These are phyloP conservation scores for Leptopilina drosophilae DNA, from an alignment of 2,888 invertebrate genomes.

Conservation along the genomic window DNA sequence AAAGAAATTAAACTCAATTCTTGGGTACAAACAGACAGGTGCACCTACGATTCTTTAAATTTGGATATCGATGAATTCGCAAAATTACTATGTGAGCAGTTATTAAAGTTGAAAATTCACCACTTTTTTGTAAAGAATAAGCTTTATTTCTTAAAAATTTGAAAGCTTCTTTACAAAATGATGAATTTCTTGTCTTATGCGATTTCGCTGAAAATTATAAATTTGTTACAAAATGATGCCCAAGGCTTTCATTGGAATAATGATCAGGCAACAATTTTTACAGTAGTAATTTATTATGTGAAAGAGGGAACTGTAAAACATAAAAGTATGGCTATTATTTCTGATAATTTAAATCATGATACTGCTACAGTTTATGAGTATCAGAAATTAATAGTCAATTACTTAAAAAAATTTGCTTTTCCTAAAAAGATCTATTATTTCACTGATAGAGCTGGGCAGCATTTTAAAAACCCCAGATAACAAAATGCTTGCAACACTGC, in stretches of 20 bases:
- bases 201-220: background rate
- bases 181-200: background rate
- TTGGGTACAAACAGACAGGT: too few species aligned
- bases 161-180: background rate
- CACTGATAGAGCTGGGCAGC: constrained; percentile 47
- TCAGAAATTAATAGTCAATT: background rate
- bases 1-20: background rate
- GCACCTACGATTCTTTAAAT: background rate
- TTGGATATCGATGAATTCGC: background rate
- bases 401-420: background rate
- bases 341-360: background rate
- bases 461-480: too few species aligned
- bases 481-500: too few species aligned
- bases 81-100: background rate
- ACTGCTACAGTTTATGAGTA: background rate
- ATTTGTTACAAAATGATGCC: background rate
- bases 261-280: background rate
- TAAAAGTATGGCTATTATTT: constrained; percentile 1
- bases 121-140: background rate
- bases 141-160: background rate
- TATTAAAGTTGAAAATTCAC: background rate
- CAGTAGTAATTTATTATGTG: background rate
- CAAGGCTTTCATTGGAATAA: background rate
- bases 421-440: constrained; percentile 38
- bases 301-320: background rate